These are phyloP conservation scores for Eptatretus atami DNA, from an alignment of 2,797 vertebrate genomes.

Conservation along the genomic window DNA sequence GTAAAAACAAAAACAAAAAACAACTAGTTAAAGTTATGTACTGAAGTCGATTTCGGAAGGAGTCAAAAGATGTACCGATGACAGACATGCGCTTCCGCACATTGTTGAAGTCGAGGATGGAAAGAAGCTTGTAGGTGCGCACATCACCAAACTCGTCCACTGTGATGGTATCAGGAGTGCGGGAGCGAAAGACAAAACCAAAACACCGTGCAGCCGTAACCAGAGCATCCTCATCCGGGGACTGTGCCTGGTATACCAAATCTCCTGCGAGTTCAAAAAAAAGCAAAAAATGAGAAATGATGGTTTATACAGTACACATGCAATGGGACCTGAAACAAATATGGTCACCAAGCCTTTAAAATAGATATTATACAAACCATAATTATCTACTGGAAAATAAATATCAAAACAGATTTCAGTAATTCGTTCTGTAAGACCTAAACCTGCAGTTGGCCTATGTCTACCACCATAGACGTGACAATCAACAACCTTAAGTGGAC, in stretches of 20 bases:
- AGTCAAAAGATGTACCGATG: constrained; percentile 26
- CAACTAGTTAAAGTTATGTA: not conserved
- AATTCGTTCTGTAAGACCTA: too few species aligned
- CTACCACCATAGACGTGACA: too few species aligned
- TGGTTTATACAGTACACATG: not conserved
- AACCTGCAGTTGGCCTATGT: too few species aligned
- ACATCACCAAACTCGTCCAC: constrained; percentile 36
- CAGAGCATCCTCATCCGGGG: constrained; percentile 64
- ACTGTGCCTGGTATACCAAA: constrained; percentile 62
- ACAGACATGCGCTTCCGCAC: constrained; percentile 80
- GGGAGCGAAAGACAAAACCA: constrained; percentile 46
- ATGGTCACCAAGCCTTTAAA: not conserved
- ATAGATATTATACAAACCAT: not conserved
- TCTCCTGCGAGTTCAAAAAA: constrained; percentile 18
- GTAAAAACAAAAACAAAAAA: too few species aligned
- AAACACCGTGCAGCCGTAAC: constrained; percentile 71
- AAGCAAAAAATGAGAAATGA: not conserved
- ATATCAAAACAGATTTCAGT: not conserved
- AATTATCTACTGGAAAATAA: not conserved
- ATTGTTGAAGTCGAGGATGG: constrained; percentile 62
- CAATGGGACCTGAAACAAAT: not conserved
- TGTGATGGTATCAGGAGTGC: constrained; percentile 39
- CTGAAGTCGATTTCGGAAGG: not conserved
- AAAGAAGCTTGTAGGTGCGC: constrained; percentile 34
- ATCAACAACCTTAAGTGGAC: too few species aligned